Base-by-base conservation (phyloP, 2,888 invertebrate species). In the Thymelicus sylvestris region DNA sequence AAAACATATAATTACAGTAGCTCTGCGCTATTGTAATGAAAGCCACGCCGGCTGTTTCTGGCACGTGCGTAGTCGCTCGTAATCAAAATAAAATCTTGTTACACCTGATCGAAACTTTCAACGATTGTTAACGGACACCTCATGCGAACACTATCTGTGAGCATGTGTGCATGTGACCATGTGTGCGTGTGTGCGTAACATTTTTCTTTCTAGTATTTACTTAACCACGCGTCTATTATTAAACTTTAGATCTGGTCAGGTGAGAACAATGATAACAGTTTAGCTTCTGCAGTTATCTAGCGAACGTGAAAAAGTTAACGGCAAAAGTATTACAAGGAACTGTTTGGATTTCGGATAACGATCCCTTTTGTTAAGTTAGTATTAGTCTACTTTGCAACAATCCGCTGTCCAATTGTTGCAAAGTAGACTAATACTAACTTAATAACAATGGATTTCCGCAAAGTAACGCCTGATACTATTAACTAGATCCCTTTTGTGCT, bases 81-180 rank as follows among this genome's bases (percentile, higher is more conserved):
- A 81, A 84, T 84, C 80, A 84, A 83, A 85, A 84, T 84, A 84
- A 79, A 81, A 82, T 82, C 80, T 77, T 79, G 79, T 76, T 74
- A 77, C 90, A 90, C 89, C 89, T 90, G 88, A 84, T 81, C 78
- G 80, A 79, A 82, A 81, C 83, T 85, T 81, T 80, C 79, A 80
- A 85, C 86, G 84, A 90, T 91, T 91, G 90, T 91, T 89, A 86
- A 74, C 72, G 73, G 75, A 76, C 71, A 84, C 84, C 38, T 59
- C 69, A 15, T 39, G 44, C 44, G 4, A 12, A 12, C 44, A 12
- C 44, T 8, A 10, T 44, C 10, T 44, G 10, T 44, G 44, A 8
- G 44, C 12, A 44, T 44, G 44, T 24, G 24, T 63, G 50, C 12
- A 31, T 44, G 12, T 55, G 13, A 44, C 24, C 31, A 19, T 19